phyloP scores from a whole-genome alignment of 2,113 vertebrate species.

The Dasyornis broadbenti region DNA sequence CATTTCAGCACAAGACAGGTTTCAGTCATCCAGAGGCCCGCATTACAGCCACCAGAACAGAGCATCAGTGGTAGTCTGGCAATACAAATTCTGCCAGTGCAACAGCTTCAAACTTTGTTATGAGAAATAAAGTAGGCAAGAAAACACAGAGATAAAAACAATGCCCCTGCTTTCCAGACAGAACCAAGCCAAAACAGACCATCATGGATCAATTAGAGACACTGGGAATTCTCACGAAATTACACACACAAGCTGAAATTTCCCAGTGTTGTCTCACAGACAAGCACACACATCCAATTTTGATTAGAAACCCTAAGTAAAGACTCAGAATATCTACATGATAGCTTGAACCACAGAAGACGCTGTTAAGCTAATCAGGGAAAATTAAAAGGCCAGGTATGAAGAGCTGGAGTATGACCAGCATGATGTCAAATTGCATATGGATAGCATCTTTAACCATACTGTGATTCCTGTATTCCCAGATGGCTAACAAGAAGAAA shows the following conservation, averaged over 20 bases:
- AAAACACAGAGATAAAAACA: neutral
- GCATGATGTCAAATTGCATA: conserved; percentile 26
- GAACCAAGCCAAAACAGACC: conserved; percentile 1
- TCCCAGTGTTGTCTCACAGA: neutral
- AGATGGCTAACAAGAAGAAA: conserved; percentile 7
- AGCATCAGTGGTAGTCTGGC: neutral
- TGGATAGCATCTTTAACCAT: conserved; percentile 35
- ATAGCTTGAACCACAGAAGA: conserved; percentile 27
- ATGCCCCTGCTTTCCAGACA: neutral
- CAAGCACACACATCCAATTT: conserved; percentile 22
- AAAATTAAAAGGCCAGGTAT: conserved; percentile 50
- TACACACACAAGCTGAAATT: conserved; percentile 27
- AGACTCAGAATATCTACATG: neutral
- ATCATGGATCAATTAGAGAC: conserved; percentile 45
- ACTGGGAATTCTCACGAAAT: conserved; percentile 44
- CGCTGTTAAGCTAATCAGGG: conserved; percentile 38
- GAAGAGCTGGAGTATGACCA: conserved; percentile 27
- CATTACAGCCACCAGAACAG: neutral
- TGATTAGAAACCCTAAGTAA: conserved; percentile 29
- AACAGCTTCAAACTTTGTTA: neutral
- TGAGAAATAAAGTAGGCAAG: neutral
- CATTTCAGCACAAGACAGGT: neutral
- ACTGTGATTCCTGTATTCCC: neutral
- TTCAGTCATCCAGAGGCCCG: neutral
- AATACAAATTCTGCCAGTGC: neutral